Conservation (phyloP, 1,140 invertebrate genomes). For the Dendroctonus ponderosae region DNA sequence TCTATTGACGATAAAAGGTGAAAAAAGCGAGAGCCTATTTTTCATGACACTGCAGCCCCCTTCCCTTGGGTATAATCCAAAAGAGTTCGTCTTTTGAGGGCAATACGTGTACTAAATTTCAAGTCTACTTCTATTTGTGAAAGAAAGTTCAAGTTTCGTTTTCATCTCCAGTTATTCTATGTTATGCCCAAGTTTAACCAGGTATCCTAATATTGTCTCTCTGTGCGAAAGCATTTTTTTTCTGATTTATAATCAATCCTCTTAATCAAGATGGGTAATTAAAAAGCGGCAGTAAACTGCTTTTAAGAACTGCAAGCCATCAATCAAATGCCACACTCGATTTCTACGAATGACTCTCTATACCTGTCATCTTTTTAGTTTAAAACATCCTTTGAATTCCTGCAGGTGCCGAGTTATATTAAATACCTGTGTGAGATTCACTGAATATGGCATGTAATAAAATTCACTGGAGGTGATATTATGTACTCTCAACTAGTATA, state of each 20-base stretch:
- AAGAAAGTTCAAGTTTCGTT: too few relatives aligned
- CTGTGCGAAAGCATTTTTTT: too few relatives aligned
- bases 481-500: not conserved
- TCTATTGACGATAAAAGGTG: not conserved
- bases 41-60: not conserved
- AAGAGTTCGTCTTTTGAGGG: slow-evolving; percentile 1
- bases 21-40: not conserved
- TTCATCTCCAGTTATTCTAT: too few relatives aligned
- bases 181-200: too few relatives aligned
- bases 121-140: too few relatives aligned
- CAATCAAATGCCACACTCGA: slow-evolving; percentile 11
- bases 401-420: not conserved
- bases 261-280: slow-evolving; percentile 2
- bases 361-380: not conserved
- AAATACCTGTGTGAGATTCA: not conserved
- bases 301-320: slow-evolving; percentile 12
- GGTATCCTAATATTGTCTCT: too few relatives aligned
- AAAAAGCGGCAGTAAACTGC: slow-evolving; percentile 7
- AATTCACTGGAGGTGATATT: not conserved
- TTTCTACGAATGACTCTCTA: slow-evolving; percentile 8
- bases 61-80: slow-evolving; percentile 5
- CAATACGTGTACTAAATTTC: not conserved
- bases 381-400: slow-evolving; percentile 3
- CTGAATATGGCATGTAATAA: not conserved
- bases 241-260: not conserved